Percentiles rank a stretch among this genome's conserved stretches.
These are phyloP conservation scores for Mystacornis crossleyi DNA, from an alignment of 2,113 vertebrate genomes.

Conservation along the genomic window DNA sequence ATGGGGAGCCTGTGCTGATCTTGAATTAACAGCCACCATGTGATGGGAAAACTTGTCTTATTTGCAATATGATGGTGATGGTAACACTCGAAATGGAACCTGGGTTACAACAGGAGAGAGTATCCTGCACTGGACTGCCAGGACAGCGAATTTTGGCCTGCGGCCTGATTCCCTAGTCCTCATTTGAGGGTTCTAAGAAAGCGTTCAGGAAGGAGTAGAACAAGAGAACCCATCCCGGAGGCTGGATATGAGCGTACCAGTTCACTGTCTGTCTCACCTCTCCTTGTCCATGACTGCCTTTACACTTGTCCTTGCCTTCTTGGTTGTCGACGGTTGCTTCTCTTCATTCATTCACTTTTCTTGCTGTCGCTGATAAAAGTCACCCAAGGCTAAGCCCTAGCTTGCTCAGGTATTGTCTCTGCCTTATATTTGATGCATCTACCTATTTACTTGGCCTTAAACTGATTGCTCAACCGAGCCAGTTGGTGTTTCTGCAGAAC, in stretches of 20 bases:
- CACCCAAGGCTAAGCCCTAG: neutral
- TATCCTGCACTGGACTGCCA: neutral
- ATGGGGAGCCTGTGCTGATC: neutral
- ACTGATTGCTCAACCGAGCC: neutral
- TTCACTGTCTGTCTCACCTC: neutral
- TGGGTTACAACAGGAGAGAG: neutral
- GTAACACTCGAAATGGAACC: neutral
- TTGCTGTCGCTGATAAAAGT: neutral
- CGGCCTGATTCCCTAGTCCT: neutral
- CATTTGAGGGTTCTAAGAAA: neutral
- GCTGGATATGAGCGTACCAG: neutral
- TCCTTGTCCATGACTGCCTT: neutral
- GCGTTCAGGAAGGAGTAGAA: neutral
- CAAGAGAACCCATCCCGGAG: neutral
- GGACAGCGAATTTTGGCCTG: neutral
- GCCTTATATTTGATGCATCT: neutral
- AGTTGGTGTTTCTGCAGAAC: neutral
- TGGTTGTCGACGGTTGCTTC: neutral
- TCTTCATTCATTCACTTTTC: neutral
- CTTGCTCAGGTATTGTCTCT: neutral
- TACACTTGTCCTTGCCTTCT: neutral
- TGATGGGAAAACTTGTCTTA: neutral
- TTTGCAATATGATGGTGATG: neutral
- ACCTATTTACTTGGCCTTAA: constrained; percentile 23
- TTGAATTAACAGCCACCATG: neutral